Evolutionary conservation across 2,888 invertebrate genomes (phyloP).

Genomic region (Ornithoptera priamus): DNA sequence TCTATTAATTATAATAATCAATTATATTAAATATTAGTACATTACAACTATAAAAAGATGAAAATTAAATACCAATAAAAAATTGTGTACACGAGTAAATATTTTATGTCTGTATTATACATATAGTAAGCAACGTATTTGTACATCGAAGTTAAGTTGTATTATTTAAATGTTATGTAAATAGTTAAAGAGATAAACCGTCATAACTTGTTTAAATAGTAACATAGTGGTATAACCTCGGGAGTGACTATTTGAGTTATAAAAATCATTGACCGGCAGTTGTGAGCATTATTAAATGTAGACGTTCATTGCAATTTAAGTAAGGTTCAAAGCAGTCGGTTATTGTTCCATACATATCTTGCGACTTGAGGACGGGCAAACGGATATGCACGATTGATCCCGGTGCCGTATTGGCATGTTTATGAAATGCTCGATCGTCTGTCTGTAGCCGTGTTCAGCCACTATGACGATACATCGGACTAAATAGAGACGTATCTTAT

Average conservation of each 20-base stretch:
- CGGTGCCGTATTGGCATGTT: slow-evolving; percentile 63
- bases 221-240: slow-evolving; percentile 21
- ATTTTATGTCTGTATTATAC: slow-evolving; percentile 40
- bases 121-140: slow-evolving; percentile 39
- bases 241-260: neutral
- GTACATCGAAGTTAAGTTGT: slow-evolving; percentile 16
- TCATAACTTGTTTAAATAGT: slow-evolving; percentile 26
- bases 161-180: slow-evolving; percentile 28
- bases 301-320: slow-evolving; percentile 42
- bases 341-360: slow-evolving; percentile 52
- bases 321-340: slow-evolving; percentile 39
- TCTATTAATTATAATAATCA: neutral
- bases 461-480: neutral
- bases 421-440: slow-evolving; percentile 56
- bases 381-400: slow-evolving; percentile 69
- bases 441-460: slow-evolving; percentile 22
- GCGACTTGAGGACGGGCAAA: slow-evolving; percentile 48
- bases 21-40: neutral
- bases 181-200: slow-evolving; percentile 34
- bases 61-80: too few relatives aligned
- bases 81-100: neutral
- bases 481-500: slow-evolving; percentile 7
- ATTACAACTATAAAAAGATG: neutral
- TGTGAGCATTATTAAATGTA: slow-evolving; percentile 31
- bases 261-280: slow-evolving; percentile 8